Evolutionary conservation across 2,113 vertebrate genomes (phyloP), one percentile per base, ranked within the genome.

Genomic region (Pelusios castaneus): DNA sequence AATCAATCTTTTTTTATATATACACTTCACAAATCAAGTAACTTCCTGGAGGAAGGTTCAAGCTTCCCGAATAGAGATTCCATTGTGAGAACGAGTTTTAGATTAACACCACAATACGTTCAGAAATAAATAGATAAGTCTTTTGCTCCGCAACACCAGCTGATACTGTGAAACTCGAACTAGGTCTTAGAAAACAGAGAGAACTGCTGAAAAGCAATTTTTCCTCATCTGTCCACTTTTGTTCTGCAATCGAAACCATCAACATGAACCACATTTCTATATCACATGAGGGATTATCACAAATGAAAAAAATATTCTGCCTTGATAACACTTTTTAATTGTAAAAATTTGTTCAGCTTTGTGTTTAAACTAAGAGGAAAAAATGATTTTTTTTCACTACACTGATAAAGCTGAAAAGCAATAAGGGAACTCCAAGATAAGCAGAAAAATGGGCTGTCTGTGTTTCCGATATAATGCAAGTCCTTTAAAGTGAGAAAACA

Each of bases 111-210:
- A 95, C 92, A 93, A 93, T 88, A 77, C 84, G 95, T 93, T 92
- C 87, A 88, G 89, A 88, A 97, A 95, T 95, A 94, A 96, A 96
- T 55, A 97, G 97, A 97, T 96, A 97, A 97, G 96, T 34, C 9
- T 79, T 96, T 55, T 89, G 87, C 87, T 89, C 47, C 8, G 27
- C 49, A 47, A 86, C 86, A 7, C 83, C 24, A 79, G 90, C n/a
- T 2, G n/a, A 88, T 47, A 82, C 55, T 34, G 49, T 1, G 79
- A 92, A 81, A 58, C 88, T 77, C 27, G 83, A 92, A 45, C 54
- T 11, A 41, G 79, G 78, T 77, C 91, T 96, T 83, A 89, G 85
- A 89, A 96, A 94, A 94, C 4, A 93, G 75, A 89, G 60, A 9
- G 87, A 97, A 97, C 54, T 17, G 29, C 96, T 95, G 85, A 43